A percentile compares a stretch with the other conserved stretches of the same genome.
Conservation (phyloP, 2,888 invertebrate genomes). For the Drosophila rellima region DNA sequence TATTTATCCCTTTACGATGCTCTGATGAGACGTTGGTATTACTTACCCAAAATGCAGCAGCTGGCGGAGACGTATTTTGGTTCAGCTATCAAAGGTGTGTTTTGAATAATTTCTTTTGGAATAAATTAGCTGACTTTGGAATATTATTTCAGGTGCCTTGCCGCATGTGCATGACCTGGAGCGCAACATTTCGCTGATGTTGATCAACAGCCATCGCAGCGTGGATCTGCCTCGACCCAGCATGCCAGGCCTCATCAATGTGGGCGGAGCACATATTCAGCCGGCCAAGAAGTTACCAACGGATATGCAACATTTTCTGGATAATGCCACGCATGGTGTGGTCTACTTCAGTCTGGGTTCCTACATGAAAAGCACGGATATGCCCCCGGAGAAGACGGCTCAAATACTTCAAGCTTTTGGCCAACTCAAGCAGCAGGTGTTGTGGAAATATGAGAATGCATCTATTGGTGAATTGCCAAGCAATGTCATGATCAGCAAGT, state of each 20-base stretch:
- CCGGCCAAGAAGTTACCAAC: constrained; percentile 78
- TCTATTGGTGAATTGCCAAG: constrained; percentile 83
- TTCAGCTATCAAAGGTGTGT: constrained; percentile 68
- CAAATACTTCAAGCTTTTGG: constrained; percentile 85
- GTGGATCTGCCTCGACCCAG: constrained; percentile 86
- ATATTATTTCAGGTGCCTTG: constrained; percentile 67
- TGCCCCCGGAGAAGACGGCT: constrained; percentile 85
- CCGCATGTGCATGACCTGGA: constrained; percentile 86
- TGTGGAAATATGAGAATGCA: constrained; percentile 87
- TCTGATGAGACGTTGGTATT: constrained; percentile 80
- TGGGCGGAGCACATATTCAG: constrained; percentile 85
- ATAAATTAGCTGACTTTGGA: not conserved
- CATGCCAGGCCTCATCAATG: constrained; percentile 84
- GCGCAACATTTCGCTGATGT: constrained; percentile 86
- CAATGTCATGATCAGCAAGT: constrained; percentile 86
- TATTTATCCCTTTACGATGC: constrained; percentile 82
- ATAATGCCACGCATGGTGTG: constrained; percentile 85
- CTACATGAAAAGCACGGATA: constrained; percentile 85
- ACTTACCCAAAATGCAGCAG: constrained; percentile 84
- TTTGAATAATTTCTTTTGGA: too few relatives aligned
- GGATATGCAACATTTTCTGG: constrained; percentile 84
- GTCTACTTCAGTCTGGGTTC: constrained; percentile 87
- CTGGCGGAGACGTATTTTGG: constrained; percentile 83
- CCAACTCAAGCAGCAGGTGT: constrained; percentile 86
- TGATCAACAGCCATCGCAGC: constrained; percentile 87